Conservation (phyloP, 2,797 vertebrate genomes). For the Dendrocincla fuliginosa region DNA sequence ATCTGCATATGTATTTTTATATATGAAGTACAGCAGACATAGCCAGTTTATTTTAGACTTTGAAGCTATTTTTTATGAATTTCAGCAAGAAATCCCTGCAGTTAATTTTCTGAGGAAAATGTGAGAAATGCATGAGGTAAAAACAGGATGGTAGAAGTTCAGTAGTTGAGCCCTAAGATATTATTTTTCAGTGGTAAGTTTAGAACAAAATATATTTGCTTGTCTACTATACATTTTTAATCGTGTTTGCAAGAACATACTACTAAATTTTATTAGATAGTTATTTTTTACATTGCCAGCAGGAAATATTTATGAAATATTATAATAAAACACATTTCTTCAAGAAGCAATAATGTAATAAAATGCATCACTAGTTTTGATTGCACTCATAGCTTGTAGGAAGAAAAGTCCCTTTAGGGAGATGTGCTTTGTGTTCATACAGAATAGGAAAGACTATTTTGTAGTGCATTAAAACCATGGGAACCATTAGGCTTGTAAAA, state of each 20-base stretch:
- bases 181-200: neutral
- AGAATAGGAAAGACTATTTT: constrained; percentile 3
- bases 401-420: constrained; percentile 12
- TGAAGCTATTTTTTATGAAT: neutral
- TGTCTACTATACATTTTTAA: neutral
- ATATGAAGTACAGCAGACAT: neutral
- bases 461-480: constrained; percentile 18
- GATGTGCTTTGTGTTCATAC: constrained; percentile 17
- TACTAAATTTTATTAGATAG: constrained; percentile 44
- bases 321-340: constrained; percentile 25
- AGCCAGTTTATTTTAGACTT: neutral
- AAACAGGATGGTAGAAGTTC: neutral
- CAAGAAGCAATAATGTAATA: constrained; percentile 29
- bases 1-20: neutral
- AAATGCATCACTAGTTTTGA: constrained; percentile 67
- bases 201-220: neutral
- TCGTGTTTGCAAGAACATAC: neutral
- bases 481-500: constrained; percentile 16
- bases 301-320: constrained; percentile 50
- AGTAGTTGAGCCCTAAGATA: neutral
- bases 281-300: constrained; percentile 28
- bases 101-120: neutral
- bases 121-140: neutral
- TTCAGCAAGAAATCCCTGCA: neutral
- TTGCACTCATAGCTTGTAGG: constrained; percentile 10